A percentile compares a stretch with the other conserved stretches of the same genome.
phyloP scores from a whole-genome alignment of 2,797 vertebrate genomes.

The Sparidentex hasta region DNA sequence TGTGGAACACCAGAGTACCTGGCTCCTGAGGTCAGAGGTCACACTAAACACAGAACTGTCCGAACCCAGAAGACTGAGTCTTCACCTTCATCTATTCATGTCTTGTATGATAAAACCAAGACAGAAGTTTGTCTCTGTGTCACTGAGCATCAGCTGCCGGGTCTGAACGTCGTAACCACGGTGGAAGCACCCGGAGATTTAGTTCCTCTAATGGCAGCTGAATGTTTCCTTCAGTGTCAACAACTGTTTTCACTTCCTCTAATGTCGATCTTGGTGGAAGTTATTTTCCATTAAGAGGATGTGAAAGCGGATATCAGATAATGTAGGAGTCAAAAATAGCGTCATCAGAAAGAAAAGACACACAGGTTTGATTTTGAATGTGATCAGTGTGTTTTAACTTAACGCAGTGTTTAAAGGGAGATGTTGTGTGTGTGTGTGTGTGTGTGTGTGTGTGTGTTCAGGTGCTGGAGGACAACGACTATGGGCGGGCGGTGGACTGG shows the following conservation, averaged over 20 bases:
- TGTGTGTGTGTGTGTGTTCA: constrained; percentile 50
- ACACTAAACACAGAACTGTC: background rate
- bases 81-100: background rate
- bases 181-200: constrained; percentile 23
- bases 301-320: constrained; percentile 43
- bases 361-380: no score
- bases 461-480: constrained; percentile 98
- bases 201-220: constrained; percentile 21
- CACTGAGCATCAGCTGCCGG: background rate
- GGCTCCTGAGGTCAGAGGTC: constrained; percentile 84
- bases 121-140: constrained; percentile 12
- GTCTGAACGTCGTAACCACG: background rate
- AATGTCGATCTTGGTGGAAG: background rate
- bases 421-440: background rate
- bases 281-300: constrained; percentile 33
- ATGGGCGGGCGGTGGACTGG: constrained; percentile 97
- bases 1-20: constrained; percentile 88
- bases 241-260: constrained; percentile 49
- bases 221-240: constrained; percentile 23
- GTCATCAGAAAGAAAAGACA: no score
- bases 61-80: background rate
- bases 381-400: no score
- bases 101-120: background rate
- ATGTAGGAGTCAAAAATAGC: background rate
- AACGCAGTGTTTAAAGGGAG: fast-evolving